phyloP scores from a whole-genome alignment of 2,797 vertebrate species.

The Octomys mimax region DNA sequence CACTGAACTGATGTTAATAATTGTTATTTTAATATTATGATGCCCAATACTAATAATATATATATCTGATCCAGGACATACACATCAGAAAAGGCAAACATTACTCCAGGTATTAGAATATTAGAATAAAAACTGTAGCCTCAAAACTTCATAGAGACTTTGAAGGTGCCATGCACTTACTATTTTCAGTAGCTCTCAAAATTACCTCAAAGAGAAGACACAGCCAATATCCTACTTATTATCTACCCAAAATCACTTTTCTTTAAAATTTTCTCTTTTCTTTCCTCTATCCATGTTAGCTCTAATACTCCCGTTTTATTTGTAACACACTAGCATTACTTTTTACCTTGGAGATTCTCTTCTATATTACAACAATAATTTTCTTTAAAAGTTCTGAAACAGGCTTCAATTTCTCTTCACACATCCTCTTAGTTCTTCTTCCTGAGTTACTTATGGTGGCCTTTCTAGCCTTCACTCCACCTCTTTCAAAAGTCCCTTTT shows the following conservation, averaged over 20 bases:
- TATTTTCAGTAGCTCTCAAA: neutral
- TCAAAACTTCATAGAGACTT: neutral
- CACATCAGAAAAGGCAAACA: neutral
- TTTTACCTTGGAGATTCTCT: constrained; percentile 20
- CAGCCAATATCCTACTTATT: neutral
- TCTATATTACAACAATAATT: constrained; percentile 8
- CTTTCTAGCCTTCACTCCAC: neutral
- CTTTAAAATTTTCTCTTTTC: neutral
- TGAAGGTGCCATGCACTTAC: neutral
- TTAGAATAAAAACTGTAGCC: neutral
- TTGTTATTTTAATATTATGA: neutral
- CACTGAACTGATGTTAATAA: neutral
- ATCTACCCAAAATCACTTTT: neutral
- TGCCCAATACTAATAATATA: neutral
- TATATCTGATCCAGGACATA: neutral
- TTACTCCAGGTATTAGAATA: neutral
- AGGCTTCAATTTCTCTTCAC: neutral
- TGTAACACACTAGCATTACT: neutral
- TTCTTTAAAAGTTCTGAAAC: neutral
- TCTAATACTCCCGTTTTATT: neutral
- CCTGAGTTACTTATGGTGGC: neutral
- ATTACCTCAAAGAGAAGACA: neutral
- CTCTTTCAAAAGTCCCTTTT: neutral
- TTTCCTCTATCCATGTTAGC: constrained; percentile 18
- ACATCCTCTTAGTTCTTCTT: neutral